These are phyloP conservation scores for Synanthedon andrenaeformis DNA, from an alignment of 2,888 invertebrate genomes.

Conservation along the genomic window DNA sequence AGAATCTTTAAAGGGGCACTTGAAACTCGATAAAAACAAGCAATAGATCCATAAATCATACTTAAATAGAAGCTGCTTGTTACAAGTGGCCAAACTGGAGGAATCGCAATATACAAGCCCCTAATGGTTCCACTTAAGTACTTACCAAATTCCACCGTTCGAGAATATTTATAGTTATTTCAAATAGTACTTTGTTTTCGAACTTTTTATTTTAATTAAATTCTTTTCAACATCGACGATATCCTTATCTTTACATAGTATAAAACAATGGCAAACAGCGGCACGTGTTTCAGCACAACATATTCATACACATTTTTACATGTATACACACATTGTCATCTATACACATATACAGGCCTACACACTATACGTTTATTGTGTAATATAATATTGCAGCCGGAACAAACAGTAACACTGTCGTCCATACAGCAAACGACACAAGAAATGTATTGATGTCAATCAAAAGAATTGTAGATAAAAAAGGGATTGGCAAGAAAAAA, in stretches of 20 bases:
- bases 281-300: too few species aligned
- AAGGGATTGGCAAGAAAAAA: conserved; percentile 14
- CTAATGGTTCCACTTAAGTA: neutral
- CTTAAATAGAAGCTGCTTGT: conserved; percentile 40
- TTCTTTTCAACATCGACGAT: too few species aligned
- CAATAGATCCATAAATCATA: conserved; percentile 39
- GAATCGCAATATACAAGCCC: conserved; percentile 8
- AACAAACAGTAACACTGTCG: neutral
- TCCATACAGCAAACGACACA: neutral
- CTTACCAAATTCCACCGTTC: conserved; percentile 1
- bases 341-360: too few species aligned
- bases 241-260: too few species aligned
- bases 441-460: neutral
- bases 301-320: too few species aligned
- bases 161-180: conserved; percentile 3
- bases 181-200: neutral
- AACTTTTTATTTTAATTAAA: too few species aligned
- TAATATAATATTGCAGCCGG: neutral
- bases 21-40: conserved; percentile 26
- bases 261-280: too few species aligned
- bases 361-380: too few species aligned
- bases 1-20: conserved; percentile 35
- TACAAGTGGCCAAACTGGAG: conserved; percentile 27
- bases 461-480: conserved; percentile 8
- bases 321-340: too few species aligned